phyloP scores from a whole-genome alignment of 2,888 invertebrate genomes.

The Brenthis daphne region DNA sequence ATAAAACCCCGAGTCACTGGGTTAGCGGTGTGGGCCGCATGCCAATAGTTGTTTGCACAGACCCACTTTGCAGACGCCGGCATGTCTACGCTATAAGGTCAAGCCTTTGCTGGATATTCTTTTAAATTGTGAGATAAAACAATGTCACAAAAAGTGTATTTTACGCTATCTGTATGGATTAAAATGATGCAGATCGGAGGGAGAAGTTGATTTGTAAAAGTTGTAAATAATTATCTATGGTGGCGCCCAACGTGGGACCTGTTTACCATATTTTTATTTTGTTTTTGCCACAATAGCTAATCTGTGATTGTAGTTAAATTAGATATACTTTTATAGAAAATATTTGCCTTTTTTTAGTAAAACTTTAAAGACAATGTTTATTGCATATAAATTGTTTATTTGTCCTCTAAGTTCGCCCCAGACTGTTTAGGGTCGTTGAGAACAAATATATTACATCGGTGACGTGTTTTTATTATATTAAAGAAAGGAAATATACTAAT shows the following conservation, averaged over 20 bases:
- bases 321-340: no score
- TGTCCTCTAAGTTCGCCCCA: conserved; percentile 4
- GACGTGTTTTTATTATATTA: no score
- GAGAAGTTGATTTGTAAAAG: not conserved
- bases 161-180: not conserved
- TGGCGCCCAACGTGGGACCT: conserved; percentile 21
- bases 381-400: not conserved
- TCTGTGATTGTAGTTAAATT: no score
- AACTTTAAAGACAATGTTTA: not conserved
- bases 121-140: conserved; percentile 10
- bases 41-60: conserved; percentile 36
- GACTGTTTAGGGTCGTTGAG: not conserved
- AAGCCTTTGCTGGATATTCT: conserved; percentile 17
- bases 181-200: not conserved
- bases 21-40: conserved; percentile 33
- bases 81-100: conserved; percentile 36
- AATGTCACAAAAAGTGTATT: conserved; percentile 2
- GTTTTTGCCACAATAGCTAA: no score
- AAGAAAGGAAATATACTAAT: no score
- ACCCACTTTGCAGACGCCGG: conserved; percentile 33
- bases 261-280: no score
- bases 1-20: conserved; percentile 27
- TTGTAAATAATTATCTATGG: not conserved
- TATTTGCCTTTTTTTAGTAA: not conserved
- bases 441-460: not conserved